Conservation (phyloP, 2,797 vertebrate genomes). For the Uromys caudimaculatus region DNA sequence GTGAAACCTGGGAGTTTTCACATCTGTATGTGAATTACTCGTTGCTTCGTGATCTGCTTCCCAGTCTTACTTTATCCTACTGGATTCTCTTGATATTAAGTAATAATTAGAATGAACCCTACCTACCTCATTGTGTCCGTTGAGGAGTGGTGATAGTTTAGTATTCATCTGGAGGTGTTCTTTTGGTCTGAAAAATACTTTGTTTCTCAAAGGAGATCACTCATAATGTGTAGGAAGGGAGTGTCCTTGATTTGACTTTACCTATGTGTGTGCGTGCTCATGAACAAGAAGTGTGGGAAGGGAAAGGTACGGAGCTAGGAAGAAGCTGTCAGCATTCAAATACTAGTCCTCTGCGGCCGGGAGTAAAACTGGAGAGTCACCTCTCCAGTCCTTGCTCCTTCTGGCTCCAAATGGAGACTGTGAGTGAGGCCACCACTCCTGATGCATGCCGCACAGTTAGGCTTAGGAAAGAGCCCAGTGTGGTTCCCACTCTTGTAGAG, state of each 20-base stretch:
- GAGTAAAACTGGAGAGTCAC: not conserved
- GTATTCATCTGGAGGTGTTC: not conserved
- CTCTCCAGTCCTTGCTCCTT: constrained; percentile 15
- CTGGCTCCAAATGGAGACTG: not conserved
- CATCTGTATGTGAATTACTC: not conserved
- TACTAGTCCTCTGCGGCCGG: not conserved
- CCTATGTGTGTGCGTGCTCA: not conserved
- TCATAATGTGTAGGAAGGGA: not conserved
- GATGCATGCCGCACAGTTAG: constrained; percentile 6
- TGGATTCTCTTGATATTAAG: not conserved
- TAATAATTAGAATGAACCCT: not conserved
- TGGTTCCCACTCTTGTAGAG: not conserved
- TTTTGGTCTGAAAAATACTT: constrained; percentile 33
- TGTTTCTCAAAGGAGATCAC: not conserved
- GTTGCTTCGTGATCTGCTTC: not conserved
- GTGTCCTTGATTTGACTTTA: constrained; percentile 23
- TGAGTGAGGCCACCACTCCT: not conserved
- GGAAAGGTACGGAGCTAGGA: not conserved
- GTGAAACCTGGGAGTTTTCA: constrained; percentile 35
- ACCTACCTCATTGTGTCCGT: not conserved
- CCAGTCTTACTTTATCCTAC: not conserved
- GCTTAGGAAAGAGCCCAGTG: constrained; percentile 11
- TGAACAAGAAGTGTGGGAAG: not conserved
- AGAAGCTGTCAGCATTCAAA: not conserved
- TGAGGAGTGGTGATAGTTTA: not conserved